Base-by-base conservation (phyloP, 2,888 invertebrate genomes). In the Tethea ocularis region DNA sequence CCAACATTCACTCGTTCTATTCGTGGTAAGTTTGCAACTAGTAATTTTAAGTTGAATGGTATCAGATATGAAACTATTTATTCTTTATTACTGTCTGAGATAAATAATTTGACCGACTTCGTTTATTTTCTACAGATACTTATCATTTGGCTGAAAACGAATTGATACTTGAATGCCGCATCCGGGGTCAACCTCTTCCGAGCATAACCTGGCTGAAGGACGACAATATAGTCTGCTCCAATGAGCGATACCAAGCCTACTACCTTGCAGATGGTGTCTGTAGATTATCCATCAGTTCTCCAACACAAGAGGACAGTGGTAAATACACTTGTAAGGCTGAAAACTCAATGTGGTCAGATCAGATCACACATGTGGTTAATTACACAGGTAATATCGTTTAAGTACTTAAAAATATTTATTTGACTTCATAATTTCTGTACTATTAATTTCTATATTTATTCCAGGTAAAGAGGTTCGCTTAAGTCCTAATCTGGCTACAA, bases 141-240 rank as follows among this genome's bases (percentile, higher is more conserved):
- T 97, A 96, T 83, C 95, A 95, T 77, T 91, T 95, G 56, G 93
- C 94, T 51, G 96, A 95, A 75, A 95, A 97, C 82, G 96, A 97
- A 80, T 84, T 97, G 57, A 94, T 95, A 24, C 88, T 97, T 66
- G 97, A 97, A 86, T 97, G 97, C 77, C 95, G 96, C 57, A 95
- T 97, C 53, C 95, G 96, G 61, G 96, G 96, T 23, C 95, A 96
- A 71, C 96, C 97, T 15, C 89, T 94, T 4, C 96, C 97, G 0
- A 94, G 91, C 0, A 95, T 97, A 61, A 94, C 95, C 38, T 98
- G 97, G 97, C 84, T 95, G 66, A 97, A 96, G 81, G 95, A 97
- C 70, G 95, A 94, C 46, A 91, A 90, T 56, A 86, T 94, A 13
- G 83, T 97, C 13, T 75, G 75, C 13, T 80, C 83, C 17, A 33